Conservation (phyloP, 2,888 invertebrate genomes). For the Pristionchus maxplancki region DNA sequence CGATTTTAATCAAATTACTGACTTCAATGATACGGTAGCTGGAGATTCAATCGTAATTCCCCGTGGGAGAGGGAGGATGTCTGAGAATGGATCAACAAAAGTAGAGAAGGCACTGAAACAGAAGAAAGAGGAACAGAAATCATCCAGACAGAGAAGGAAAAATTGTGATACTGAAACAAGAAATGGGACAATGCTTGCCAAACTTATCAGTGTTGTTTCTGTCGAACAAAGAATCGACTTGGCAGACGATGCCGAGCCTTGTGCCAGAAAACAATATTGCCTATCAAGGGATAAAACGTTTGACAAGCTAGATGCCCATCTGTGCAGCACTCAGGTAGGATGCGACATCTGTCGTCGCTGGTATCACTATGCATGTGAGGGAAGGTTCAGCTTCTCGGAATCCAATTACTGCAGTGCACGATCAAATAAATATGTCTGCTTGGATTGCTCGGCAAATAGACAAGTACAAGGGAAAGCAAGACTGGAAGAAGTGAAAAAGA, state of each 20-base stretch:
- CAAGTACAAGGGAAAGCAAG: not conserved
- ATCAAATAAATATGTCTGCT: not conserved
- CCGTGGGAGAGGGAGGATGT: not conserved
- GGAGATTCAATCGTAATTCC: not conserved
- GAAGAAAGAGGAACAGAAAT: not conserved
- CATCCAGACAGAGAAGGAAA: not conserved
- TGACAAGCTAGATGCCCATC: not conserved
- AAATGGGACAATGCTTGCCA: not conserved
- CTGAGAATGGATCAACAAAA: not conserved
- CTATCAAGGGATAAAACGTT: not conserved
- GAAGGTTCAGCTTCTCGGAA: not conserved
- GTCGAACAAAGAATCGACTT: not conserved
- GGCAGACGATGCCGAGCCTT: not conserved
- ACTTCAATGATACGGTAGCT: not conserved
- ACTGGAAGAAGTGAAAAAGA: not conserved
- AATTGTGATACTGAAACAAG: not conserved
- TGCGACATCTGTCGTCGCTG: not conserved
- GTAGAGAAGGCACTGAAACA: not conserved
- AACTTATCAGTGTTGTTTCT: not conserved
- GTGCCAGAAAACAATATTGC: not conserved
- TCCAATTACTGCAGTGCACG: not conserved
- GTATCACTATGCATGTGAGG: not conserved
- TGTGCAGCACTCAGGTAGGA: not conserved
- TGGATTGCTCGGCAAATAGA: not conserved
- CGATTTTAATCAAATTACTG: not conserved